These are phyloP conservation scores for Pinna nobilis DNA, from an alignment of 1,140 invertebrate species.

Conservation along the genomic window DNA sequence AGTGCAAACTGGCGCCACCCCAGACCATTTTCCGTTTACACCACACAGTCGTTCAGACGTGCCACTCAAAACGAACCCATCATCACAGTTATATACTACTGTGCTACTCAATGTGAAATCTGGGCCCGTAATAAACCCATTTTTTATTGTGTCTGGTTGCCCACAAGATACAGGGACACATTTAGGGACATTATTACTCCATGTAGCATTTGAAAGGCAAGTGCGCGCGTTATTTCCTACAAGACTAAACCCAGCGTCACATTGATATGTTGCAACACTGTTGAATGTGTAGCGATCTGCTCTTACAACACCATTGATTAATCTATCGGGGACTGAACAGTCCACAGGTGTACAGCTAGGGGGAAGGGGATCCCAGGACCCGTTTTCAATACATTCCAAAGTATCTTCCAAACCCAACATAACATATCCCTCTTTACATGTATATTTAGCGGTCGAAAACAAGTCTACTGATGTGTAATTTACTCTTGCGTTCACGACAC, in stretches of 20 bases:
- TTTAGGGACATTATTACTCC: constrained; percentile 85
- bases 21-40: constrained; percentile 71
- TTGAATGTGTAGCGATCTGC: constrained; percentile 76
- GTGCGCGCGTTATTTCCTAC: constrained; percentile 79
- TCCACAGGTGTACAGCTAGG: constrained; percentile 75
- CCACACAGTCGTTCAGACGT: constrained; percentile 63
- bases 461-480: constrained; percentile 75
- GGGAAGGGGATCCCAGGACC: constrained; percentile 88
- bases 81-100: constrained; percentile 75
- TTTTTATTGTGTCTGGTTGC: constrained; percentile 39
- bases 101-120: constrained; percentile 77
- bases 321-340: constrained; percentile 62
- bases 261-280: constrained; percentile 76
- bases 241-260: constrained; percentile 72
- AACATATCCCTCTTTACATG: constrained; percentile 88
- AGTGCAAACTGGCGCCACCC: constrained; percentile 66
- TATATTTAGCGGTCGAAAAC: constrained; percentile 79
- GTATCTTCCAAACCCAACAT: constrained; percentile 77
- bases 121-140: constrained; percentile 54
- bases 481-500: constrained; percentile 46
- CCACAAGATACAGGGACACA: constrained; percentile 79
- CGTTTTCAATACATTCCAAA: constrained; percentile 90
- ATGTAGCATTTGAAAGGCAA: constrained; percentile 91
- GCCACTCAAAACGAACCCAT: constrained; percentile 73
- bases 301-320: constrained; percentile 79